These are phyloP conservation scores for Colinus virginianus DNA, from an alignment of 2,113 vertebrate species.

Conservation along the genomic window DNA sequence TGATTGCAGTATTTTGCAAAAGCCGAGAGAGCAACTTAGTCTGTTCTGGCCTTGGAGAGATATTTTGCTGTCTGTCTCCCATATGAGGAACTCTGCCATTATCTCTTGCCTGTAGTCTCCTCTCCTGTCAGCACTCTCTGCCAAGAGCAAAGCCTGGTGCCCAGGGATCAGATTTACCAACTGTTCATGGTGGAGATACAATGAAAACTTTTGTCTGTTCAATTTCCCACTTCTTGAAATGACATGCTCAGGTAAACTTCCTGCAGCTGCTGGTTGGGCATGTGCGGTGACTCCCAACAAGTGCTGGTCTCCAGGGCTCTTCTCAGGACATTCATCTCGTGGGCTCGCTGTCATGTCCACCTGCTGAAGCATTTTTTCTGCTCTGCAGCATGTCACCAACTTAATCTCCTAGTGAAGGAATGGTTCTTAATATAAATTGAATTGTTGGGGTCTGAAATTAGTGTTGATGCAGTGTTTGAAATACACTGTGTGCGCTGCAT, in stretches of 20 bases:
- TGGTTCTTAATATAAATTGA: not conserved
- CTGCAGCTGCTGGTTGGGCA: not conserved
- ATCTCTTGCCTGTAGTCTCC: not conserved
- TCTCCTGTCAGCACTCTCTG: not conserved
- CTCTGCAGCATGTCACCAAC: not conserved
- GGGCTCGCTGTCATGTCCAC: fast-evolving
- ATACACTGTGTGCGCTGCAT: not conserved
- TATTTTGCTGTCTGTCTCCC: not conserved
- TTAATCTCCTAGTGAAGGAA: not conserved
- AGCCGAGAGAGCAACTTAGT: not conserved
- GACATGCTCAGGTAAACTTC: not conserved
- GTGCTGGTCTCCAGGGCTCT: not conserved
- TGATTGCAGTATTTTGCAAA: not conserved
- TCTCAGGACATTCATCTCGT: not conserved
- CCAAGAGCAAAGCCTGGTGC: not conserved
- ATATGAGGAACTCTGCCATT: not conserved
- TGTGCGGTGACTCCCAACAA: not conserved
- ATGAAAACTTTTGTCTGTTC: not conserved
- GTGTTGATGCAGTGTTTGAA: not conserved
- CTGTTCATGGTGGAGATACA: not conserved
- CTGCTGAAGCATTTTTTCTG: not conserved
- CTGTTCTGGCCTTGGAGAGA: not conserved
- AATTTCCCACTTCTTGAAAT: not conserved
- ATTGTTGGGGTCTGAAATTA: not conserved
- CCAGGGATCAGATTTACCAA: not conserved